Evolutionary conservation across 2,797 vertebrate species (phyloP).

Genomic region (Hippocampus kuda): DNA sequence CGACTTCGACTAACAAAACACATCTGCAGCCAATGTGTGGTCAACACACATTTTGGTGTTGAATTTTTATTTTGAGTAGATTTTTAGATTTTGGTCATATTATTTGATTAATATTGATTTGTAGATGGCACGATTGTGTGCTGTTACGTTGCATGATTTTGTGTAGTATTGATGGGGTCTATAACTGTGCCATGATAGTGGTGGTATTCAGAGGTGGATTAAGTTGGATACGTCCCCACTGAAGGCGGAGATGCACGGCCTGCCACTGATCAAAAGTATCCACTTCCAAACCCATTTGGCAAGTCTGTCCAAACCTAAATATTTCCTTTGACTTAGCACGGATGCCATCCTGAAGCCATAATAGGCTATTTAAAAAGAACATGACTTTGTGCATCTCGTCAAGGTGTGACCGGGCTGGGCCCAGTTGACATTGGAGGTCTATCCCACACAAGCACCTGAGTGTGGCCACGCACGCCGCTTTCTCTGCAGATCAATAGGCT

Average conservation of each 20-base stretch:
- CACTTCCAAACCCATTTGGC: not conserved
- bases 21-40: not conserved
- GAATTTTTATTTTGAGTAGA: too few relatives aligned
- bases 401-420: slow-evolving; percentile 17
- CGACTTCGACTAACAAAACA: not conserved
- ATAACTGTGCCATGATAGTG: not conserved
- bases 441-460: slow-evolving; percentile 46
- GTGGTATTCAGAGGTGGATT: not conserved
- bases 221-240: too few relatives aligned
- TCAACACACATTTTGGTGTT: too few relatives aligned
- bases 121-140: not conserved
- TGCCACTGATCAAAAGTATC: not conserved
- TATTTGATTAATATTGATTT: not conserved
- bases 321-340: slow-evolving; percentile 22
- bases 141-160: not conserved
- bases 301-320: slow-evolving; percentile 8
- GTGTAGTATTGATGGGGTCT: not conserved
- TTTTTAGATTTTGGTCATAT: not conserved
- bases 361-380: slow-evolving; percentile 25
- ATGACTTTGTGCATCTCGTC: slow-evolving; percentile 43
- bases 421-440: slow-evolving; percentile 37
- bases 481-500: slow-evolving; percentile 54
- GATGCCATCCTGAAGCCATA: slow-evolving; percentile 24
- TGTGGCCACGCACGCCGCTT: slow-evolving; percentile 20
- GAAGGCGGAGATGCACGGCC: too few relatives aligned